Evolutionary conservation across 2,797 vertebrate genomes (phyloP).

Genomic region (Emydoidea blandingii): DNA sequence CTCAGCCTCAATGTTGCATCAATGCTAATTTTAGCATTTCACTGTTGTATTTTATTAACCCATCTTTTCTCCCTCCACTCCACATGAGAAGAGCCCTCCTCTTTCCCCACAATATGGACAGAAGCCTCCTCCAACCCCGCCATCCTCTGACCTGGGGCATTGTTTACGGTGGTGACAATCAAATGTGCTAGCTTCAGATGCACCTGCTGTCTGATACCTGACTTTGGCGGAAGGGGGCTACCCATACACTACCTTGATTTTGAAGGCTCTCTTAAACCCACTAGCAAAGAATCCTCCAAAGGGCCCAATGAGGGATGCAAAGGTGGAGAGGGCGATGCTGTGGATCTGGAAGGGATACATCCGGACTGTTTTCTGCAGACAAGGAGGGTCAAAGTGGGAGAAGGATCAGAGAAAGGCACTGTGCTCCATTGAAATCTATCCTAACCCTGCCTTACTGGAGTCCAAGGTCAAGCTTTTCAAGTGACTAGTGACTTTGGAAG

Average conservation of each 20-base stretch:
- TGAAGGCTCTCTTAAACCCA: conserved; percentile 98
- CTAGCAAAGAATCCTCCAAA: conserved; percentile 99
- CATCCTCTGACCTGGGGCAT: accelerated
- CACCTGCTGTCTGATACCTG: accelerated
- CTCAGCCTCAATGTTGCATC: not conserved
- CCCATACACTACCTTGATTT: conserved; percentile 91
- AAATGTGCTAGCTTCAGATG: accelerated
- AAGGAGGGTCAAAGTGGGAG: not conserved
- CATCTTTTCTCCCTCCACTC: not conserved
- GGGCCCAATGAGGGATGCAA: conserved; percentile 95
- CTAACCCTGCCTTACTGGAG: no score
- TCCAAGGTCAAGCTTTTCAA: not conserved
- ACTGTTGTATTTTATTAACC: accelerated
- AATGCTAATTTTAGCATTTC: not conserved
- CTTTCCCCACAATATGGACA: not conserved
- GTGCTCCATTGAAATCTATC: no score
- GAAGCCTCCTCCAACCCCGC: not conserved
- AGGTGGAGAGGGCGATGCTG: conserved; percentile 95
- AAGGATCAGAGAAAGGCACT: not conserved
- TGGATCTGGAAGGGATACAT: conserved; percentile 99
- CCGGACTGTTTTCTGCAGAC: conserved; percentile 89
- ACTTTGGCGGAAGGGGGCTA: no score
- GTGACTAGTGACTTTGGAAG: not conserved
- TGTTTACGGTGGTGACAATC: accelerated
- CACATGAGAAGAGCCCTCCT: not conserved